A percentile compares a stretch with the other conserved stretches of the same genome.
Conservation (phyloP, 2,797 vertebrate genomes). For the Gymnoscopelus microlampas region DNA sequence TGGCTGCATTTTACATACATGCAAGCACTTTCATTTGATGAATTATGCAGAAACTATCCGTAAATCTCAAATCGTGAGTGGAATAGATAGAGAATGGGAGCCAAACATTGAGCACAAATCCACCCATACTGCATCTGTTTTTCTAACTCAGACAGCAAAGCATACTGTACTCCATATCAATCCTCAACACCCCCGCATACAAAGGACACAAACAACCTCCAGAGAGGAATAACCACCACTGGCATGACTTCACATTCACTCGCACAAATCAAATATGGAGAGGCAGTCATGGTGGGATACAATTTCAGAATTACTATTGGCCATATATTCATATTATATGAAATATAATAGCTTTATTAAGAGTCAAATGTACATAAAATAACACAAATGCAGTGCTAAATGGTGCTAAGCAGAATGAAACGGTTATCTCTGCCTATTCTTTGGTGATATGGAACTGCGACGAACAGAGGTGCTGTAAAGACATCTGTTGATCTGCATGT, state of each 20-base stretch:
- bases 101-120: constrained; percentile 52
- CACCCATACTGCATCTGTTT: constrained; percentile 35
- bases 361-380: constrained; percentile 34
- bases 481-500: constrained; percentile 40
- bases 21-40: constrained; percentile 20
- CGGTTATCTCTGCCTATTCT: constrained; percentile 37
- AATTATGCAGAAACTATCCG: constrained; percentile 35
- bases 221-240: constrained; percentile 51
- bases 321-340: not conserved
- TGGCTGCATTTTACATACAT: constrained; percentile 18
- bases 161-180: constrained; percentile 11
- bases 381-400: too few species aligned
- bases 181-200: constrained; percentile 15
- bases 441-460: constrained; percentile 31
- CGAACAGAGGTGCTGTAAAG: constrained; percentile 39
- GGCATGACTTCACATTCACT: constrained; percentile 40
- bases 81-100: constrained; percentile 25
- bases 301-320: constrained; percentile 31
- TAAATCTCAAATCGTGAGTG: constrained; percentile 43
- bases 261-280: constrained; percentile 44
- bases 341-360: not conserved
- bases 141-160: constrained; percentile 17
- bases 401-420: constrained; percentile 20
- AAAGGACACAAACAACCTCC: constrained; percentile 43
- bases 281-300: constrained; percentile 24